Conservation (phyloP, 2,888 invertebrate species). For the Agonopterix alstromeriana region DNA sequence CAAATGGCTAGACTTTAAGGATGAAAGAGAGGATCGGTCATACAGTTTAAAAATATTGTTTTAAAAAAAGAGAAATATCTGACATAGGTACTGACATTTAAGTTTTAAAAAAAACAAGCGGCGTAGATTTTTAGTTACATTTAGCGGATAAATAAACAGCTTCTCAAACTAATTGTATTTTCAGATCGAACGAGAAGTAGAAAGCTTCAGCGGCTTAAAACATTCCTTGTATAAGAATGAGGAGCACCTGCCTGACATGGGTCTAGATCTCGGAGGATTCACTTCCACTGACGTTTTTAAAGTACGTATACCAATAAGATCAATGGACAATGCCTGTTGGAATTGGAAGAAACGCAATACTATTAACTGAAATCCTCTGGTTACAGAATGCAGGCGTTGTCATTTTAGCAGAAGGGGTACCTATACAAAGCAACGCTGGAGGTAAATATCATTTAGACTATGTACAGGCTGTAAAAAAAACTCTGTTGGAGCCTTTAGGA, state of each 20-base stretch:
- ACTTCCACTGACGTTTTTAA: conserved; percentile 55
- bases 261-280: conserved; percentile 57
- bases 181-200: conserved; percentile 67
- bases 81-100: too few species aligned
- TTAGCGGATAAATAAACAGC: too few species aligned
- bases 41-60: too few species aligned
- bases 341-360: too few species aligned
- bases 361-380: background rate
- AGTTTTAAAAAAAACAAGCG: too few species aligned
- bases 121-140: too few species aligned
- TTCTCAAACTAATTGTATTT: background rate
- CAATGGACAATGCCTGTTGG: too few species aligned
- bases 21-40: too few species aligned
- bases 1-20: too few species aligned
- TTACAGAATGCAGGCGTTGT: conserved; percentile 86
- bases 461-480: too few species aligned
- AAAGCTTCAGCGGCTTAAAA: conserved; percentile 58
- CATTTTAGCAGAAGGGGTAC: conserved; percentile 83
- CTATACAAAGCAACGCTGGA: conserved; percentile 76
- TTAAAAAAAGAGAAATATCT: too few species aligned
- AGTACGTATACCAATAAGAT: conserved; percentile 25
- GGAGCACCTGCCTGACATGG: conserved; percentile 51
- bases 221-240: conserved; percentile 63
- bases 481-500: too few species aligned
- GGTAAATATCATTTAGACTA: conserved; percentile 61